These are phyloP conservation scores for Himalopsyche tibetana DNA, from an alignment of 2,888 invertebrate genomes.

Conservation along the genomic window DNA sequence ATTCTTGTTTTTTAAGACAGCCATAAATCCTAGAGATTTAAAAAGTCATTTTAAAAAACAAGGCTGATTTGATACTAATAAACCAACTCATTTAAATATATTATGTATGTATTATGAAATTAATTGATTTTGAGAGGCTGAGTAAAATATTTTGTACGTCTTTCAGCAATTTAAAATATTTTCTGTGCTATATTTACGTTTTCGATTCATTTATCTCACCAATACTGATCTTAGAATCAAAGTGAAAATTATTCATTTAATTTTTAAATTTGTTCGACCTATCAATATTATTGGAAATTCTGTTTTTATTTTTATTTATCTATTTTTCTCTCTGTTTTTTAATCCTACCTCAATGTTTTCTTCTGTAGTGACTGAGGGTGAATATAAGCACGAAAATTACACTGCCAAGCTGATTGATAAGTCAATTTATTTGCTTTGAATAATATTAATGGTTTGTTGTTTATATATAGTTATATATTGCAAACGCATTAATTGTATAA, in stretches of 20 bases:
- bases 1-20: background rate
- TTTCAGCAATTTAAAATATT: background rate
- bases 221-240: too few relatives aligned
- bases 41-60: background rate
- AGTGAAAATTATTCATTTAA: background rate
- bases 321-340: background rate
- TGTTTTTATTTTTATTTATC: background rate
- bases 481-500: slow-evolving; percentile 53
- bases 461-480: slow-evolving; percentile 53
- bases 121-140: background rate
- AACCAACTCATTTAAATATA: background rate
- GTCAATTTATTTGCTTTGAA: background rate
- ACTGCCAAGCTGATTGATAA: background rate
- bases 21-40: background rate
- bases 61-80: background rate
- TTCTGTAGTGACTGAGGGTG: background rate
- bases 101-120: background rate
- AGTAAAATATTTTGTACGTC: background rate
- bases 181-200: background rate
- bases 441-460: slow-evolving; percentile 38
- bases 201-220: too few relatives aligned
- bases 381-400: background rate
- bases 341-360: background rate
- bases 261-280: background rate
- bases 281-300: too few relatives aligned